These are phyloP conservation scores for Phocoena sinus DNA, from an alignment of 2,113 vertebrate genomes.

Conservation along the genomic window DNA sequence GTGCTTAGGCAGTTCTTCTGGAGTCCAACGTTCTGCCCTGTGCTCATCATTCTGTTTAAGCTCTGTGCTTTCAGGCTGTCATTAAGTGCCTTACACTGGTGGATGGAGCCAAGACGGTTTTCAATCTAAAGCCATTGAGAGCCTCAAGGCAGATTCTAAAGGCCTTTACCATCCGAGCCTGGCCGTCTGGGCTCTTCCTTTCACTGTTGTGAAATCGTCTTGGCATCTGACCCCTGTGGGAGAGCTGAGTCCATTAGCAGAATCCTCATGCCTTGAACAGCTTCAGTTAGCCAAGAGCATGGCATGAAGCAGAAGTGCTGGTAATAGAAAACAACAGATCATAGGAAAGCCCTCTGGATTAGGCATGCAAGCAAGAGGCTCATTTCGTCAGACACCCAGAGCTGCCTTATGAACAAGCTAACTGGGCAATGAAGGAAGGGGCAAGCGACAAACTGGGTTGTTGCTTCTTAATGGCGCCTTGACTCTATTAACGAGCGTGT, in stretches of 20 bases:
- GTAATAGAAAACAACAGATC: neutral
- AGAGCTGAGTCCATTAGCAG: neutral
- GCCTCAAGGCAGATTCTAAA: neutral
- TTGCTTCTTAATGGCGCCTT: neutral
- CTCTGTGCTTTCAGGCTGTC: neutral
- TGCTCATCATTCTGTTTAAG: constrained; percentile 4
- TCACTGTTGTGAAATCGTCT: neutral
- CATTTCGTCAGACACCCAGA: neutral
- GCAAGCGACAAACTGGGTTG: neutral
- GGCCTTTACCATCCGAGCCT: neutral
- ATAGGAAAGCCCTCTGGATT: neutral
- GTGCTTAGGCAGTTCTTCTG: constrained; percentile 32
- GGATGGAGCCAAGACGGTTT: neutral
- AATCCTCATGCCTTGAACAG: neutral
- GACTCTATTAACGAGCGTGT: neutral
- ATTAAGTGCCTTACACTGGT: neutral
- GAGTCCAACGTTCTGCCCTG: neutral
- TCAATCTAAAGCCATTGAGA: neutral
- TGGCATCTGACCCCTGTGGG: neutral
- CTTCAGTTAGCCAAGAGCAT: neutral
- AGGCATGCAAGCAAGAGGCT: neutral
- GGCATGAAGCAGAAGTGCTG: neutral
- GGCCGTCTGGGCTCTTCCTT: neutral
- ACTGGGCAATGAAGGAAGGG: neutral
- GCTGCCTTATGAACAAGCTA: neutral